Conservation (phyloP, 1,140 invertebrate genomes). For the Maniola jurtina region DNA sequence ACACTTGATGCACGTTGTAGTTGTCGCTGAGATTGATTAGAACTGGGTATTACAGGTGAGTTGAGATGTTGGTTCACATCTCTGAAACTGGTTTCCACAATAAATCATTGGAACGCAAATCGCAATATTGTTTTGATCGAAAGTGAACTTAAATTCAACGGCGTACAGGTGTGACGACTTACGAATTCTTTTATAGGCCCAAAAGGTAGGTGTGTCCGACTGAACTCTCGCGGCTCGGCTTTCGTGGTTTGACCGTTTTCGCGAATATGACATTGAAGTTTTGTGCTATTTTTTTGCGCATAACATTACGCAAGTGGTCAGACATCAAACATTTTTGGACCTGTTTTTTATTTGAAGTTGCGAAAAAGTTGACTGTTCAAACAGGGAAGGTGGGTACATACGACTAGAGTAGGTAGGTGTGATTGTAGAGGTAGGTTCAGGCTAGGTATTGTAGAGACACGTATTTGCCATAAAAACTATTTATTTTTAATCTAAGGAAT, state of each 20-base stretch:
- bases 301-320: background rate
- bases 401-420: no score
- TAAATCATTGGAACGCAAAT: background rate
- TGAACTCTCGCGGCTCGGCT: background rate
- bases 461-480: no score
- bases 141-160: constrained; percentile 29
- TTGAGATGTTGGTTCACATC: constrained; percentile 5
- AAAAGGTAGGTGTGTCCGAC: constrained; percentile 34
- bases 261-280: constrained; percentile 21
- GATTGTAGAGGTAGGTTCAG: no score
- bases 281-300: constrained; percentile 8
- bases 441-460: no score
- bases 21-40: constrained; percentile 7
- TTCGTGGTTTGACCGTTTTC: constrained; percentile 4
- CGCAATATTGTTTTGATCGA: constrained; percentile 3
- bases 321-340: background rate
- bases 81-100: constrained; percentile 6
- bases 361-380: no score
- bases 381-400: no score
- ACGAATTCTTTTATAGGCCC: constrained; percentile 27
- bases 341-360: background rate
- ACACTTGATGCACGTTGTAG: background rate
- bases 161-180: background rate
- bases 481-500: no score
- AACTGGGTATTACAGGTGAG: constrained; percentile 5